Base-by-base conservation (phyloP, 2,888 invertebrate genomes). In the Andrena bucephala region DNA sequence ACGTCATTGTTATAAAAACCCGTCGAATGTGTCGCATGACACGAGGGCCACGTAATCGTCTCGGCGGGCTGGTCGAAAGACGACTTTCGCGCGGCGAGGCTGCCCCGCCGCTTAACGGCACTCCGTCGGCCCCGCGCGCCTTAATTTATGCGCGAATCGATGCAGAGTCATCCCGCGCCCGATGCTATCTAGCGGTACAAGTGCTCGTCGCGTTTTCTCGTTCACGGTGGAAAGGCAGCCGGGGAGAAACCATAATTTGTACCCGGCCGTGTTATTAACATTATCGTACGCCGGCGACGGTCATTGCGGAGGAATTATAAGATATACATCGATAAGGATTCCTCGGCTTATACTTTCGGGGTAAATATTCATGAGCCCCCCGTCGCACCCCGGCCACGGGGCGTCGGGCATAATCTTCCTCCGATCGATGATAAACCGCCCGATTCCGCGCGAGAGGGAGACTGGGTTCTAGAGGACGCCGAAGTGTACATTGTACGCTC, bases 251-350 rank as follows among this genome's bases (percentile, higher is more conserved):
- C 76, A 79, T 82, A 82, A 83, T 83, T 83, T 82, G 27, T 10
- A 60, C 27, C 60, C 52, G 31, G 20, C 20, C 33, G 52, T 76
- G 48, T 76, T 72, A 83, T 83, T 83, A 83, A 76, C 62, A 67
- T 66, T 33, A 76, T 69, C 71, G 70, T 63, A n/a, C 27, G 2
- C 36, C 7, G 24, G 67, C 24, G 48, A 78, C 83, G 74, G 74
- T 74, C 83, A 83, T 77, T 74, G 78, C 71, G 48, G 31, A 57
- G 83, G 83, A 78, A 78, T 77, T 70, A 81, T 75, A 68, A 84
- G 80, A 81, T 77, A 68, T 52, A 81, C 79, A 85, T 79, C 79
- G 78, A 77, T 85, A 82, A 82, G 85, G 85, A 85, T 85, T 85
- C 82, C 63, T 72, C 77, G 81, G 72, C 72, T 78, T 75, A 72